Percentiles rank a stretch among this genome's conserved stretches.
Conservation (phyloP, 2,888 invertebrate genomes). For the Blomia tropicalis region DNA sequence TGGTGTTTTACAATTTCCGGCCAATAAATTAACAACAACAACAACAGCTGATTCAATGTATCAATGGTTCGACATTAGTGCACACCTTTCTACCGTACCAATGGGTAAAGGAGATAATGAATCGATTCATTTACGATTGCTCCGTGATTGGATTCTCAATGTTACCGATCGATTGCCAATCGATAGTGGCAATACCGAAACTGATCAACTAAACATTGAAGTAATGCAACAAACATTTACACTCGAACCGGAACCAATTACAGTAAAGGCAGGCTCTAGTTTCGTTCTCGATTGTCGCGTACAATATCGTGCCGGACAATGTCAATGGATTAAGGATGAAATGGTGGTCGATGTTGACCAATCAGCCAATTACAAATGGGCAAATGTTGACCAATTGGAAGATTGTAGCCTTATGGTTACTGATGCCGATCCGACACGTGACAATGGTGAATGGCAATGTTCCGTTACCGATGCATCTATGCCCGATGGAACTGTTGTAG, state of each 20-base stretch:
- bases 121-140: conserved; percentile 23
- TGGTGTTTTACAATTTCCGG: conserved; percentile 25
- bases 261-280: conserved; percentile 21
- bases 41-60: too few relatives aligned
- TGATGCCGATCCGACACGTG: conserved; percentile 22
- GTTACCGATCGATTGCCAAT: conserved; percentile 25
- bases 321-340: conserved; percentile 28
- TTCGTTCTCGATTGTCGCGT: conserved; percentile 27
- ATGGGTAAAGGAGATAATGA: conserved; percentile 4
- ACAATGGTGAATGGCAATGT: conserved; percentile 29
- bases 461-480: conserved; percentile 27
- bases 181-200: background rate
- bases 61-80: conserved; percentile 7
- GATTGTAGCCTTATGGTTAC: conserved; percentile 28
- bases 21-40: conserved; percentile 25
- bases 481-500: conserved; percentile 3
- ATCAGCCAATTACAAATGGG: conserved; percentile 25
- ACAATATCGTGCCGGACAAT: conserved; percentile 26
- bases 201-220: conserved; percentile 17
- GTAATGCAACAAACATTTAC: conserved; percentile 23
- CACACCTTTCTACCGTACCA: background rate
- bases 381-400: conserved; percentile 20
- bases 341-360: conserved; percentile 25
- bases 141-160: conserved; percentile 27
- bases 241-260: conserved; percentile 25